Base-by-base conservation (phyloP, 2,113 vertebrate genomes). In the Podocnemis expansa region DNA sequence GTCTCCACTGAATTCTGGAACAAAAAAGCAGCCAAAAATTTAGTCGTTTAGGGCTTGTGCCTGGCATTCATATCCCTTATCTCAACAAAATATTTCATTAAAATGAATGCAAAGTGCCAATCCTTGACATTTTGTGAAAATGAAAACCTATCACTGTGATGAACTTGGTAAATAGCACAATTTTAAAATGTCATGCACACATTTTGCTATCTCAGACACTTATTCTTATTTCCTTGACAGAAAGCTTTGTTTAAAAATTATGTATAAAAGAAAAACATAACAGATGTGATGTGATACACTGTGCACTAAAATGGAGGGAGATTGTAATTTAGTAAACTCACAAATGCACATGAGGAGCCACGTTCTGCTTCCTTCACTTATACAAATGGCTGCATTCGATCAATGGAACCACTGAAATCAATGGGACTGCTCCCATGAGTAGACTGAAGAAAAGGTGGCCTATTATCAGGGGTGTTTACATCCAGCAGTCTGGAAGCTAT, bases 21-120 rank as follows among this genome's bases (percentile, higher is more conserved):
- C 86, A 96, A 97, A 76, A 96, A 97, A 91, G 24, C 97, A 98
- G 96, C 92, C 90, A 95, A 89, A 90, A 88, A 94, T 95, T 97
- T 95, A 97, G 94, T 95, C 88, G 85, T 93, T 96, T 96, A 94
- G 60, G 86, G 90, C 89, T 97, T 91, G 95, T 93, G 95, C 89
- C 63, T 95, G 93, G 85, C 91, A 97, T 94, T 98, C 92, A 80
- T 89, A 97, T 85, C 85, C 51, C 84, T 91, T 86, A 97, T 51
- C 63, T 70, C 91, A 92, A 94, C 90, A 95, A 21, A 87, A 16
- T 82, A 94, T 91, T 98, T 96, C 79, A 96, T 95, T 96, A 38
- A 78, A 97, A 94, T 88, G 87, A 34, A 95, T 76, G 85, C 89
- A 96, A 97, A 97, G 89, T 91, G 24, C 91, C 95, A 95, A 94